phyloP scores from a whole-genome alignment of 2,797 vertebrate genomes.

The Anguilla pacifica region DNA sequence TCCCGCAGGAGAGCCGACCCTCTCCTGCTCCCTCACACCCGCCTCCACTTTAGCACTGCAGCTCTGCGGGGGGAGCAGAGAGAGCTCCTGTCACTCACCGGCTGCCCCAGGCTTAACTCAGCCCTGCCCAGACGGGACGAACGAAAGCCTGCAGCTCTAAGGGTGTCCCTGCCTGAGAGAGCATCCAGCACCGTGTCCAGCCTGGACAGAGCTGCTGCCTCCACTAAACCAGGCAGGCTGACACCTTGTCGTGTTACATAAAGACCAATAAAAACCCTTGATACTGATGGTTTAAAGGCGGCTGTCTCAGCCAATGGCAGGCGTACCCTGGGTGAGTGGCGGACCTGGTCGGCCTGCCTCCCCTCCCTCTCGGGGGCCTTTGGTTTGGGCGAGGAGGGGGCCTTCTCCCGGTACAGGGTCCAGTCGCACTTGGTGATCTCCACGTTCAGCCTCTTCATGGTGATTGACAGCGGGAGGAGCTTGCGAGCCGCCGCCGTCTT shows the following conservation, averaged over 20 bases:
- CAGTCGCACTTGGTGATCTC: slow-evolving; percentile 94
- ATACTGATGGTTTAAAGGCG: too few relatives aligned
- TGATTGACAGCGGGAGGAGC: slow-evolving; percentile 91
- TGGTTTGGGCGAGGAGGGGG: not conserved
- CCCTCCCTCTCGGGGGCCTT: not conserved
- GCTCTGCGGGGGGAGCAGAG: slow-evolving; percentile 73
- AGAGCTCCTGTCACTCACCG: not conserved
- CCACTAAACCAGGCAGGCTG: too few relatives aligned
- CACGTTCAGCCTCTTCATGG: slow-evolving; percentile 93
- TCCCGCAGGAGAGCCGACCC: not conserved
- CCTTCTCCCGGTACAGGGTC: slow-evolving; percentile 74
- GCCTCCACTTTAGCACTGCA: slow-evolving; percentile 91
- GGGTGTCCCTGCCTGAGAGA: not conserved
- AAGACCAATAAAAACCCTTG: too few relatives aligned
- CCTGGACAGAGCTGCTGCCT: not conserved
- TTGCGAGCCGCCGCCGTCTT: slow-evolving; percentile 94
- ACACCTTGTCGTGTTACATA: too few relatives aligned
- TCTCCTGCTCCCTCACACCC: slow-evolving; percentile 72
- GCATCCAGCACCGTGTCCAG: not conserved
- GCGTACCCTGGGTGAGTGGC: slow-evolving; percentile 10
- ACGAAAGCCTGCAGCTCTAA: not conserved
- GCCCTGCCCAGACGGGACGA: too few relatives aligned
- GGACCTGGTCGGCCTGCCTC: not conserved
- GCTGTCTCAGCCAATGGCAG: too few relatives aligned
- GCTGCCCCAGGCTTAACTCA: too few relatives aligned